Evolutionary conservation across 2,888 invertebrate genomes (phyloP).

Genomic region (Troglohyphantes excavatus): DNA sequence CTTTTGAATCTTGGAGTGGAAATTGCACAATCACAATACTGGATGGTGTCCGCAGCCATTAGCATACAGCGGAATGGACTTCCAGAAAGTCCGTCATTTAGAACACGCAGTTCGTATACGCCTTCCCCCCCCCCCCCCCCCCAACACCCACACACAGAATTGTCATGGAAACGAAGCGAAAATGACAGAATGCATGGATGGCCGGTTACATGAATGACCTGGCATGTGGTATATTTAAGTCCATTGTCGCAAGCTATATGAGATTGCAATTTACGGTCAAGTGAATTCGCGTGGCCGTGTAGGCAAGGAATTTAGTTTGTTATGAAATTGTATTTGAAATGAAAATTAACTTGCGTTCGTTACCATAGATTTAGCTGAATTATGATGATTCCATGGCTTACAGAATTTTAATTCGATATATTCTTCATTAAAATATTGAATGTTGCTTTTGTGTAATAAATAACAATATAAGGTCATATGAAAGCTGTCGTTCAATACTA

Average conservation of each 20-base stretch:
- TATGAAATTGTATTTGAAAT: too few species aligned
- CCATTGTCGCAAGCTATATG: not conserved
- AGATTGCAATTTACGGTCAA: not conserved
- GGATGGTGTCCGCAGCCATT: not conserved
- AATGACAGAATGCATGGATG: not conserved
- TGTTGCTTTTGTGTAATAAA: too few species aligned
- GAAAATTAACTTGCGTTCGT: too few species aligned
- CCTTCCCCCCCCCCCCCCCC: not conserved
- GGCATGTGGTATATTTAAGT: not conserved
- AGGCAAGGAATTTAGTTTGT: not conserved
- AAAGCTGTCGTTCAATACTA: too few species aligned
- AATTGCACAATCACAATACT: not conserved
- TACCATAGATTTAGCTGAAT: too few species aligned
- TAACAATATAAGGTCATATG: too few species aligned
- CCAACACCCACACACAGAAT: not conserved
- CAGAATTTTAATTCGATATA: too few species aligned
- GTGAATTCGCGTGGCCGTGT: not conserved
- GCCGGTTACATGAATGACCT: not conserved
- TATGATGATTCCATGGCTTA: too few species aligned
- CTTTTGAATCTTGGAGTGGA: not conserved
- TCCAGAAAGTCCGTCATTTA: not conserved
- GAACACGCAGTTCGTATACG: not conserved
- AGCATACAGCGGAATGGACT: not conserved
- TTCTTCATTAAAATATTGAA: too few species aligned
- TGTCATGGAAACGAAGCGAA: conserved; percentile 5